These are phyloP conservation scores for Diarsia rubi DNA, from an alignment of 2,888 invertebrate species.

Conservation along the genomic window DNA sequence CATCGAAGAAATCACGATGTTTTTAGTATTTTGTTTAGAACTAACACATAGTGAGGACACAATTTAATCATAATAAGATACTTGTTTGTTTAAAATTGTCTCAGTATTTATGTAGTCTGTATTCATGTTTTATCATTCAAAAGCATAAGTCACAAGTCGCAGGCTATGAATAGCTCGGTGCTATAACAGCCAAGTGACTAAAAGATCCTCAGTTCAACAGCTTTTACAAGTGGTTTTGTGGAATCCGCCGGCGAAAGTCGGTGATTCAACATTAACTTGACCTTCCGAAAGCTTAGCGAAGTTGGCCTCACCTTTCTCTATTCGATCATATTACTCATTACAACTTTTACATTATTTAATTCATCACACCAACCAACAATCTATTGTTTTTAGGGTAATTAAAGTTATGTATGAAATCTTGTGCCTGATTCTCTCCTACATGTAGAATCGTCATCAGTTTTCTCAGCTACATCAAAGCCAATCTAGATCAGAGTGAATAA, in stretches of 20 bases:
- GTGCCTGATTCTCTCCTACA: not conserved
- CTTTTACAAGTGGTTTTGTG: constrained; percentile 65
- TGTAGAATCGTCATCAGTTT: not conserved
- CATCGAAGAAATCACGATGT: constrained; percentile 26
- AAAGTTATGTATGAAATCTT: not conserved
- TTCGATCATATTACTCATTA: constrained; percentile 67
- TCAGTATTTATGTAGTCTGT: not conserved
- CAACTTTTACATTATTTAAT: constrained; percentile 41
- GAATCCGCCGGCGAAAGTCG: constrained; percentile 71
- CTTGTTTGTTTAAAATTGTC: constrained; percentile 5
- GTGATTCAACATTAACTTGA: constrained; percentile 64
- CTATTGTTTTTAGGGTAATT: constrained; percentile 7
- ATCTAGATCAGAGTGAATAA: constrained; percentile 2
- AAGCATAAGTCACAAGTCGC: not conserved
- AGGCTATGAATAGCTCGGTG: constrained; percentile 3
- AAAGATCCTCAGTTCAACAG: constrained; percentile 19
- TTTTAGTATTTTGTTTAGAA: not conserved
- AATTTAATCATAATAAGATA: not conserved
- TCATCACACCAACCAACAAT: not conserved
- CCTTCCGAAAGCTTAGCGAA: constrained; percentile 59
- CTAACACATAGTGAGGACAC: not conserved
- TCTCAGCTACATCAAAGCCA: not conserved
- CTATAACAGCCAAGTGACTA: constrained; percentile 19
- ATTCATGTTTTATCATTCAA: not conserved
- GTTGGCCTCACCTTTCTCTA: constrained; percentile 70